phyloP scores from a whole-genome alignment of 2,113 vertebrate genomes.

The Acanthisitta chloris region DNA sequence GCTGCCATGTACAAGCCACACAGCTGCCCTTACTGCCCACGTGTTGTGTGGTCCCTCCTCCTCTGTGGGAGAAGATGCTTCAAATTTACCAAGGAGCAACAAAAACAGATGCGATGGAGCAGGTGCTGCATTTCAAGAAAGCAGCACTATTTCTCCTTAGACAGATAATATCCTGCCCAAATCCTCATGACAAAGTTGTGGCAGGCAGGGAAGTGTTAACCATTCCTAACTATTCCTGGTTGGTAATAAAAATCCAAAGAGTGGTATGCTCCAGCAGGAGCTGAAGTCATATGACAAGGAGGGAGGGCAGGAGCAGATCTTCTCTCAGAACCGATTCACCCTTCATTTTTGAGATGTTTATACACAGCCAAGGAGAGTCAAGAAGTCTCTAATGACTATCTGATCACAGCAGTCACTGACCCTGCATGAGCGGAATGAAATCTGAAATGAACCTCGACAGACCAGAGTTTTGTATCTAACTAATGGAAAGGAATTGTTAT shows the following conservation, averaged over 20 bases:
- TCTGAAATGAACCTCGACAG: neutral
- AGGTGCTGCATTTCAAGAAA: neutral
- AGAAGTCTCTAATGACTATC: neutral
- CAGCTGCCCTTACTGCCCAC: accelerated
- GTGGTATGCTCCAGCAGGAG: neutral
- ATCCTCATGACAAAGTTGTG: neutral
- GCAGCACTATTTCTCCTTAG: neutral
- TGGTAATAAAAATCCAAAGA: neutral
- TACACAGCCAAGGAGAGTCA: neutral
- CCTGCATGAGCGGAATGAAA: neutral
- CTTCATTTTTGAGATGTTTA: neutral
- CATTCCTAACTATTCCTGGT: accelerated
- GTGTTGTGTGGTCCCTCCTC: accelerated
- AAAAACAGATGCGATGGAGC: neutral
- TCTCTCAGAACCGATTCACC: neutral
- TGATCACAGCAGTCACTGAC: neutral
- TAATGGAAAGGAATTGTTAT: neutral
- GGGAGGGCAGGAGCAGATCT: neutral
- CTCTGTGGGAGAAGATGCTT: neutral
- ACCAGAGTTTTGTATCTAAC: neutral
- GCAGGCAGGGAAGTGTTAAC: neutral
- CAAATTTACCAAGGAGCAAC: neutral
- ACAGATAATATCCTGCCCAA: neutral
- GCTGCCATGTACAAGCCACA: accelerated
- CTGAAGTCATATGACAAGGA: neutral